Base-by-base conservation (phyloP, 2,888 invertebrate genomes). In the Patella caerulea region DNA sequence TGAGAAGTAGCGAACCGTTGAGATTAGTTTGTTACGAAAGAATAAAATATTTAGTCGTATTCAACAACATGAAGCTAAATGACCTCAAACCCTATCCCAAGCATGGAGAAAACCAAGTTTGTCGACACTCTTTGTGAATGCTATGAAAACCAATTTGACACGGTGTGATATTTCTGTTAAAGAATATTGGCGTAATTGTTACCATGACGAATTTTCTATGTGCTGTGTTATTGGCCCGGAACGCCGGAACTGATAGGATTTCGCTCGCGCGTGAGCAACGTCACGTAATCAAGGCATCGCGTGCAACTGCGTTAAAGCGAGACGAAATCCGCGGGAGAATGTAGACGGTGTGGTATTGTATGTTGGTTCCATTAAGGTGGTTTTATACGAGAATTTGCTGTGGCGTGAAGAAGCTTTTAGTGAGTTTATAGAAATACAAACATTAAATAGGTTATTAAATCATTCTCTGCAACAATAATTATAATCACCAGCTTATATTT, bases 221-320 rank as follows among this genome's bases (percentile, higher is more conserved):
- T 65, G 24, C 24, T 24, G 24, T 65, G 19, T 24, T 65, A 65
- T 11, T 65, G 65, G 65, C 65, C 65, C 24, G 65, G 65, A 65
- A 65, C 65, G 65, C 65, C 65, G 65, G 65, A 65, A 65, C 65
- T 65, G 65, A 65, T 65, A 65, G 65, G 19, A 65, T 65, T 65
- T 65, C 65, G 19, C 65, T 65, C 65, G 11, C 65, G 65, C 65
- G 19, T 24, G 19, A 65, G 65, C 65, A 65, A 65, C 65, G 65
- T 65, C 65, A 65, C 65, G 65, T 65, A 65, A 65, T 65, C 65
- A 65, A 24, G 65, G 65, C 65, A 65, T 65, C 65, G 65, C 65
- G 65, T 65, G 65, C 65, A 65, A 65, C 24, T 24, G 19, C 19
- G 65, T 65, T 65, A 65, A 65, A 65, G 65, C 65, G 65, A 65